phyloP scores from a whole-genome alignment of 2,113 vertebrate genomes.

The Daboia siamensis region DNA sequence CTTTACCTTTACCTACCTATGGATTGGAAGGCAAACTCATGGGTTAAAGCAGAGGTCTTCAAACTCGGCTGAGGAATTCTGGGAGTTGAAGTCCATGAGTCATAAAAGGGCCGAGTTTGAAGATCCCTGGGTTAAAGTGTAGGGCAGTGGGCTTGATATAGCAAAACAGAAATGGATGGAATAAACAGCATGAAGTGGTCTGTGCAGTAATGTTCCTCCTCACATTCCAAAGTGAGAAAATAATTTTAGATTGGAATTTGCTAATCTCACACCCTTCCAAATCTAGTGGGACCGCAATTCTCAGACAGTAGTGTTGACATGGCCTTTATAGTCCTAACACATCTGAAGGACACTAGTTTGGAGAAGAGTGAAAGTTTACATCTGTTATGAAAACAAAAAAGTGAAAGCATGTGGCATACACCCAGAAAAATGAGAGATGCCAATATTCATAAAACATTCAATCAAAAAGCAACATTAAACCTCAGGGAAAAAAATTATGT shows the following conservation, averaged over 20 bases:
- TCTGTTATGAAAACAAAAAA: background rate
- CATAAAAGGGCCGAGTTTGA: too few species aligned
- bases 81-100: too few species aligned
- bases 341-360: background rate
- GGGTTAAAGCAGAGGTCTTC: background rate
- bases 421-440: background rate
- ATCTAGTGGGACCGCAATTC: background rate
- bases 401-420: background rate
- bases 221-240: background rate
- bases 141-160: background rate
- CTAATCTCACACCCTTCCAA: background rate
- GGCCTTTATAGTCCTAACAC: background rate
- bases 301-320: background rate
- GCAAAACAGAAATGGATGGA: background rate
- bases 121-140: background rate
- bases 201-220: background rate
- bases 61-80: too few species aligned
- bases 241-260: background rate
- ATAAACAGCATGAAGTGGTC: background rate
- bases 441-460: background rate
- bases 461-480: background rate
- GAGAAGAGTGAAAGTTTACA: background rate
- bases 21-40: background rate
- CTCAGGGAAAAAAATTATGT: background rate
- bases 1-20: too few species aligned